These are phyloP conservation scores for Microcaecilia unicolor DNA, from an alignment of 2,797 vertebrate genomes.

Conservation along the genomic window DNA sequence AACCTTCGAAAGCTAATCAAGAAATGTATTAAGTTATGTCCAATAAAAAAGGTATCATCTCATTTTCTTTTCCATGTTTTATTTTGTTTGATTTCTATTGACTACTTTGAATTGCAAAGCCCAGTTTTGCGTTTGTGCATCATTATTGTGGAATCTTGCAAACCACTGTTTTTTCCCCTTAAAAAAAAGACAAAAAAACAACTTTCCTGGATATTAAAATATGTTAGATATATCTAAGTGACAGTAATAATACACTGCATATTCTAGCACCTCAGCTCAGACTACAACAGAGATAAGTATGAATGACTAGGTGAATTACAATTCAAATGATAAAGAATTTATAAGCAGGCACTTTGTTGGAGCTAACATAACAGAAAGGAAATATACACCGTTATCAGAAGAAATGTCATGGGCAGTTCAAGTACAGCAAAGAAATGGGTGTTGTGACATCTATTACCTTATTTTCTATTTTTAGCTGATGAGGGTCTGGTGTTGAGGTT, in stretches of 20 bases:
- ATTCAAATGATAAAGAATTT: background rate
- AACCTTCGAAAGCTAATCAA: too few relatives aligned
- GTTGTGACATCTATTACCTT: too few relatives aligned
- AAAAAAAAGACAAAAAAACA: too few relatives aligned
- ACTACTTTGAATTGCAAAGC: background rate
- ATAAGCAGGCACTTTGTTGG: too few relatives aligned
- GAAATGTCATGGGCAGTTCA: background rate
- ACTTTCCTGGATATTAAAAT: background rate
- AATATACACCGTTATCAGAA: background rate
- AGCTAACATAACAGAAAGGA: too few relatives aligned
- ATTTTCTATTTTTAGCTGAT: too few relatives aligned
- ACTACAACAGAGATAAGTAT: background rate
- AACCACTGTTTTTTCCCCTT: background rate
- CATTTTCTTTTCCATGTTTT: too few relatives aligned
- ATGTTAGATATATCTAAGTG: background rate
- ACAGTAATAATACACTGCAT: background rate
- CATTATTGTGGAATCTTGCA: background rate
- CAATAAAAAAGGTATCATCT: too few relatives aligned
- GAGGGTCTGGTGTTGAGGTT: too few relatives aligned
- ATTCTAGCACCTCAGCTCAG: background rate
- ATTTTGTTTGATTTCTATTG: too few relatives aligned
- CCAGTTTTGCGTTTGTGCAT: background rate
- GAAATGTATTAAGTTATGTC: too few relatives aligned
- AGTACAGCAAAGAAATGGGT: too few relatives aligned
- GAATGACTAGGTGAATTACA: background rate